Base-by-base conservation (phyloP, 2,113 vertebrate genomes). In the Phycodurus eques region DNA sequence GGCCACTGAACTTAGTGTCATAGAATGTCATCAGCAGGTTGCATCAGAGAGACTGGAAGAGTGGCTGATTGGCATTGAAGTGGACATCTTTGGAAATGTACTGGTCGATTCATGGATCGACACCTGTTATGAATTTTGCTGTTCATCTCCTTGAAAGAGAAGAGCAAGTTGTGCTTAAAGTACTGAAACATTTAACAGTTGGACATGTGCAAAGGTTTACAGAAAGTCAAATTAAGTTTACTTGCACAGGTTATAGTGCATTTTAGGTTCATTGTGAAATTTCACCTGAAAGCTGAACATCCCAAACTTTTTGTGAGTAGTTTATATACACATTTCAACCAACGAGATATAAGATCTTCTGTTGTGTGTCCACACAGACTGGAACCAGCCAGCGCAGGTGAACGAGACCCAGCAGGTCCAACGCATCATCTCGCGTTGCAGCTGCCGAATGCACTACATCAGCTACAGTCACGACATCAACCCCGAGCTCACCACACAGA, bases 391-490 rank as follows among this genome's bases (percentile, higher is more conserved):
- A 0, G 94, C 96, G 0, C 96, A 98, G 83, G 95, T 94, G 22
- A 96, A 96, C 66, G 96, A 97, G 85, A 90, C 94, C 22, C 96
- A 96, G 85, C 97, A 99, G 86, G 95, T 99, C 42, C 98, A 99
- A 89, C 92, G 98, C 27, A 98, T 98, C 84, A 99, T 99, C 88
- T 99, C 98, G 0, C 96, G 96, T 65, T 99, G 98, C 90, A 98
- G 92, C 87, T 99, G 98, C 85, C 92, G 96, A 76, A 99, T 99
- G 97, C 97, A 98, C 87, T 99, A 99, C 90, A 97, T 99, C 88
- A 96, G 97, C 84, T 99, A 99, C 88, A 99, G 97, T 87, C 96
- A 99, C 0, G 97, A 99, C 84, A 95, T 99, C 22, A 95, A 98
- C 92, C 96, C 98, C 0, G 98, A 99, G 83, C 88, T 99, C 78